Base-by-base conservation (phyloP, 2,113 vertebrate species). In the Sialia sialis region DNA sequence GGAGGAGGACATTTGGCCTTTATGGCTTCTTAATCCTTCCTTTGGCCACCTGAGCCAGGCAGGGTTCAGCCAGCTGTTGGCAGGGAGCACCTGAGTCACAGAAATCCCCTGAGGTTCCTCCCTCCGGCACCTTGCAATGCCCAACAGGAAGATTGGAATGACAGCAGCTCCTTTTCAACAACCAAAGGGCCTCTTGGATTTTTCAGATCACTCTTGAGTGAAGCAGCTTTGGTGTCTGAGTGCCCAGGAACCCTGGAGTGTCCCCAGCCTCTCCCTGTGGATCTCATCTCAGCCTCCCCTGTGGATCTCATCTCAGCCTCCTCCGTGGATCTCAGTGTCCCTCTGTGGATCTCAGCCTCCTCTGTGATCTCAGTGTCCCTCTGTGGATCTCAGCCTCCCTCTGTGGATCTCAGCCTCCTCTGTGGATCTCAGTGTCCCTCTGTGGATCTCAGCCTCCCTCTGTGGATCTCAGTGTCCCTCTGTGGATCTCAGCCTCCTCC, bases 101-200 rank as follows among this genome's bases (percentile, higher is more conserved):
- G 1, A 30, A 51, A 38, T 8, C 16, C 13, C 13, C 41, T 7
- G 7, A 16, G 60, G 9, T 7, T 6, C 20, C 59, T 51, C n/a
- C 44, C 48, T 59, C 27, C 78, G 22, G 39, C 8, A 56, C 64
- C 69, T 16, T 27, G 66, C 38, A 16, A 0, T 8, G 77, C 48
- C 80, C 1, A 0, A 22, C 38, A 30, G 14, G 6, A 23, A 4
- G 12, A 11, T 0, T 60, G 49, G n/a, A 4, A 11, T 4, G 11
- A 9, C 46, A 55, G 13, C 4, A 16, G 20, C 20, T 27, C 52
- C 44, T 62, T 11, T 2, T 5, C 17, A 29, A 0, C 43, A 26
- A 7, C 11, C 1, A 5, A 32, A 12, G 32, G 19, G 6, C 13
- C 36, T 17, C 4, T 25, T 8, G 13, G 36, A 13, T 5, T 12